Conservation (phyloP, 2,113 vertebrate species). For the Melanotaenia duboulayi region DNA sequence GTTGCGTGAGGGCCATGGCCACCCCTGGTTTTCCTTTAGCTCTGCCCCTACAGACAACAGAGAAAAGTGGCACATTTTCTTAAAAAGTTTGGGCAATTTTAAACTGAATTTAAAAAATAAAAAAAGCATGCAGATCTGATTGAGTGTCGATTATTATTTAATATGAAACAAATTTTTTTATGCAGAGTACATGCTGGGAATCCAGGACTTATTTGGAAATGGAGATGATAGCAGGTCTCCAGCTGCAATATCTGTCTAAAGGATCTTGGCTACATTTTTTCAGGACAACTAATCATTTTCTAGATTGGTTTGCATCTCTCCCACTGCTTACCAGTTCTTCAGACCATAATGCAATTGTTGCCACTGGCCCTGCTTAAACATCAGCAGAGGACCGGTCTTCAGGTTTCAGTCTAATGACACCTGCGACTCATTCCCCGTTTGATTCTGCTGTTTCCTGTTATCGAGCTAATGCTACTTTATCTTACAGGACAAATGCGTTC, state of each 20-base stretch:
- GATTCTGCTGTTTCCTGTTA: slow-evolving; percentile 19
- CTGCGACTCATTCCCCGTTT: slow-evolving; percentile 38
- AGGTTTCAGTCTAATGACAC: slow-evolving; percentile 22
- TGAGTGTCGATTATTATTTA: too few relatives aligned
- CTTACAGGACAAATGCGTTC: slow-evolving; percentile 41
- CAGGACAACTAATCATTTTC: slow-evolving; percentile 14
- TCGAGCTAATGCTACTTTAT: slow-evolving; percentile 15
- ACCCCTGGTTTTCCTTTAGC: background rate
- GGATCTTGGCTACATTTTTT: slow-evolving; percentile 44
- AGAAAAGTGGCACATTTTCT: background rate
- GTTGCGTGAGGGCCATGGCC: background rate
- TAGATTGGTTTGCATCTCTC: slow-evolving; percentile 15
- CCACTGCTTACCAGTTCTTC: slow-evolving; percentile 38
- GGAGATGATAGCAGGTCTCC: slow-evolving; percentile 35
- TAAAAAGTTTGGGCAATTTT: background rate
- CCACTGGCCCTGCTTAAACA: slow-evolving; percentile 19
- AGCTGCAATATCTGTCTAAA: slow-evolving; percentile 38
- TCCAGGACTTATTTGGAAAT: slow-evolving; percentile 2
- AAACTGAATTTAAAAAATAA: too few relatives aligned
- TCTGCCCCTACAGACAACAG: too few relatives aligned
- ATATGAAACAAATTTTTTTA: too few relatives aligned
- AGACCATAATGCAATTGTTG: slow-evolving; percentile 28
- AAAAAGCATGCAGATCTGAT: too few relatives aligned
- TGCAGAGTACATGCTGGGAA: background rate
- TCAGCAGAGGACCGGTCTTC: slow-evolving; percentile 55